phyloP scores from a whole-genome alignment of 2,113 vertebrate genomes.

The Hippoglossus stenolepis region DNA sequence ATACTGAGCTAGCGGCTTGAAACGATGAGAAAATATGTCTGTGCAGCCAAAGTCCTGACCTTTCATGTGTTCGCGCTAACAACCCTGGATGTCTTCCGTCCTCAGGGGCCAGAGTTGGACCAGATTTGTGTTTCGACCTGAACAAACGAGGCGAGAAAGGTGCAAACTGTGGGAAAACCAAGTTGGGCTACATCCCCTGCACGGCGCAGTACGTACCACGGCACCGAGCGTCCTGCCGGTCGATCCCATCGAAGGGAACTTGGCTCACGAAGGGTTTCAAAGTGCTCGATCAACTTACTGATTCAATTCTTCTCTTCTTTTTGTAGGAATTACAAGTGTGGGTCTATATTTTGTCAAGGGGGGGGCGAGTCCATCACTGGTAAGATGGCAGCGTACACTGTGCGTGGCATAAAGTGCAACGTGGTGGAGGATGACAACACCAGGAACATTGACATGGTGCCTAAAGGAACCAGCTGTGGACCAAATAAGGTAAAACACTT shows the following conservation, averaged over 20 bases:
- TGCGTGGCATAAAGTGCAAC: conserved; percentile 51
- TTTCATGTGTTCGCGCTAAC: background rate
- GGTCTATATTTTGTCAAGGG: conserved; percentile 84
- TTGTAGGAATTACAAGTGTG: conserved; percentile 84
- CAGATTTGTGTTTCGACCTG: conserved; percentile 79
- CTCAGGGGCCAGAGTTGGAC: conserved; percentile 79
- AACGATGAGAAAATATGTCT: too few relatives aligned
- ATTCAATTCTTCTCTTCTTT: background rate
- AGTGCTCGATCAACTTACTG: too few relatives aligned
- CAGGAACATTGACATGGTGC: conserved; percentile 80
- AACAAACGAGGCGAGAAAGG: conserved; percentile 77
- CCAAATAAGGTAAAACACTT: conserved; percentile 81
- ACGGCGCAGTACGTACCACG: conserved; percentile 73
- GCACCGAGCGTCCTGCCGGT: background rate
- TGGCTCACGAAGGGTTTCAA: too few relatives aligned
- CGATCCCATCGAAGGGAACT: too few relatives aligned
- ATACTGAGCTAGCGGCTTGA: too few relatives aligned
- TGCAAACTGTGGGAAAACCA: conserved; percentile 81
- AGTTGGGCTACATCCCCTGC: conserved; percentile 75
- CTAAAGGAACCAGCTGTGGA: conserved; percentile 85
- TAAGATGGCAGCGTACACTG: conserved; percentile 53
- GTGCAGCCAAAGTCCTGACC: background rate
- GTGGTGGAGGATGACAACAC: conserved; percentile 62
- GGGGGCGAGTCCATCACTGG: conserved; percentile 75
- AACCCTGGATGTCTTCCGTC: background rate